Base-by-base conservation (phyloP, 1,140 invertebrate species). In the Drosophila pseudoobscura region DNA sequence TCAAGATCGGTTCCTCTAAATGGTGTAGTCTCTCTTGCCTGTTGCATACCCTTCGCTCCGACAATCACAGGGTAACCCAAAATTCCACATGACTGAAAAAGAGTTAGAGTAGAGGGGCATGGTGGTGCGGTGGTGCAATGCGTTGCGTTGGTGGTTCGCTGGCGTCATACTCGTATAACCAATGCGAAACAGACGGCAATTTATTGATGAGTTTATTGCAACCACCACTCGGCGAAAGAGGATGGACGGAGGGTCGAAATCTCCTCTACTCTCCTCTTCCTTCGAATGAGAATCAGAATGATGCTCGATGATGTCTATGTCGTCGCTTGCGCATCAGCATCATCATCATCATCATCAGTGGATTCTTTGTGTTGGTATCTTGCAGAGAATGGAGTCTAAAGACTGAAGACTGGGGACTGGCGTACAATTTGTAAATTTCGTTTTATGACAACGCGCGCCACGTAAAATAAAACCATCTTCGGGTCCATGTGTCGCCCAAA, bases 191-290 rank as follows among this genome's bases (percentile, higher is more conserved):
- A 80, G 78, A 87, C 73, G 77, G 90, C 89, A 91, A 91, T 91
- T 91, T 91, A 91, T 91, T 91, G 89, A 91, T 88, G 89, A 91
- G 85, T 91, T 90, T 91, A 91, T 91, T 90, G 89, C 84, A 90
- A 88, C 56, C 72, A 80, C 71, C 74, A 45, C n/a, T 29, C 13
- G 22, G 13, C 35, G 35, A 13, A 39, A 22, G 45, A n/a, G 20
- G 20, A 20, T 31, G 29, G 31, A 24, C 39, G 9, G 17, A 35
- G 29, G 29, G 7, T 8, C 2, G 29, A 31, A 8, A 31, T 31
- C 29, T 53, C 22, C 53, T 46, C 45, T 47, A 26, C 24, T 26
- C 24, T 29, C 56, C 44, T 5, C 56, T 39, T 17, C 26, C 13
- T 20, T 35, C 4, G 22, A 22, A 49, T 75, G 65, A 2, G 20